These are phyloP conservation scores for Astreopora myriophthalma DNA, from an alignment of 64 coral and sea anemone genomes.

Conservation along the genomic window DNA sequence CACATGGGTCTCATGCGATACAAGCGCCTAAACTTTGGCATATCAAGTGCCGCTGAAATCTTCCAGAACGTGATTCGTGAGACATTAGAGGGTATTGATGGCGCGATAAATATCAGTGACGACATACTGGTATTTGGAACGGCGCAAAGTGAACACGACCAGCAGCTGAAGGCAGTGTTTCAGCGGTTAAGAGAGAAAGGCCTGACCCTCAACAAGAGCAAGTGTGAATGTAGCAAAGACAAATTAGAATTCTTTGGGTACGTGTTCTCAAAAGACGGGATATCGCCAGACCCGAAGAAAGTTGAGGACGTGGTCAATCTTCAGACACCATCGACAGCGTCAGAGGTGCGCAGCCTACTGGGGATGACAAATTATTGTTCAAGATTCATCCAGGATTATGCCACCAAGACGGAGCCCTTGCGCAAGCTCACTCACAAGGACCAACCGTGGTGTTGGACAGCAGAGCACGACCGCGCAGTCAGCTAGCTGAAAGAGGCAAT, in stretches of 20 bases:
- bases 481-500: neutral
- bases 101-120: too few relatives aligned
- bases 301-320: conserved; percentile 59
- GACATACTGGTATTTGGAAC: too few relatives aligned
- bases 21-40: too few relatives aligned
- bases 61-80: too few relatives aligned
- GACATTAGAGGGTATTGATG: too few relatives aligned
- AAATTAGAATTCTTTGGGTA: conserved; percentile 53
- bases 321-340: neutral
- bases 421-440: conserved; percentile 23
- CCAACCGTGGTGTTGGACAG: conserved; percentile 32
- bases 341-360: conserved; percentile 57
- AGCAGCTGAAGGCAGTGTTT: too few relatives aligned
- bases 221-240: too few relatives aligned
- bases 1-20: too few relatives aligned
- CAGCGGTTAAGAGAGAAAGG: too few relatives aligned
- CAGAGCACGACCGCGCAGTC: conserved; percentile 27
- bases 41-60: too few relatives aligned
- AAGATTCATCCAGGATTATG: conserved; percentile 54
- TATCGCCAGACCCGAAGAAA: conserved; percentile 68
- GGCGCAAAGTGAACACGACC: too few relatives aligned
- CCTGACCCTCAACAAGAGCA: too few relatives aligned
- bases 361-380: conserved; percentile 61
- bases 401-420: conserved; percentile 52
- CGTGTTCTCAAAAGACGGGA: conserved; percentile 46